Evolutionary conservation across 2,113 vertebrate species (phyloP).

Genomic region (Macaca nemestrina): DNA sequence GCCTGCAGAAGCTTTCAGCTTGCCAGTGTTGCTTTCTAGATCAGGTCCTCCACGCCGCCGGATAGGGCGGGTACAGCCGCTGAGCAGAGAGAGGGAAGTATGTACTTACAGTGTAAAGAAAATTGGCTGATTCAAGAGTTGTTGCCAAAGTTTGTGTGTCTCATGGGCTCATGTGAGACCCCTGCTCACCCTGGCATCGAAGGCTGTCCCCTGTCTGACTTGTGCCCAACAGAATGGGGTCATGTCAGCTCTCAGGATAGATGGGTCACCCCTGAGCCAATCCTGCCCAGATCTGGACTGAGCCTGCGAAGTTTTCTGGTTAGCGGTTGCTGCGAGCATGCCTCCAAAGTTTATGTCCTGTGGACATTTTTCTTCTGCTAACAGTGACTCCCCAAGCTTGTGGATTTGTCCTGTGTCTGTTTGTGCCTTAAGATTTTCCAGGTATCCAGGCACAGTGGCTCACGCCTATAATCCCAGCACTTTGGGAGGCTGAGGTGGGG

Average conservation of each 20-base stretch:
- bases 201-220: background rate
- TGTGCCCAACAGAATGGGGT: background rate
- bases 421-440: background rate
- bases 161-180: background rate
- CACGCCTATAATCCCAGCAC: too few species aligned
- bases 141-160: fast-evolving
- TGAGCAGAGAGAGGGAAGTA: background rate
- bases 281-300: background rate
- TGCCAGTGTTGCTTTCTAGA: slow-evolving; percentile 40
- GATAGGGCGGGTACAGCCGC: background rate
- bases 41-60: background rate
- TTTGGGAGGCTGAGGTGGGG: too few species aligned
- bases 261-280: background rate
- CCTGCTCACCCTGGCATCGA: fast-evolving
- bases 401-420: background rate
- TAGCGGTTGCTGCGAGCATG: background rate
- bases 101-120: fast-evolving
- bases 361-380: background rate
- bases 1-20: background rate
- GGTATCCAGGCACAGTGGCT: background rate
- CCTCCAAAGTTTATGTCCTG: background rate
- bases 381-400: background rate
- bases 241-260: background rate
- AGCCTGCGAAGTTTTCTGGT: background rate
- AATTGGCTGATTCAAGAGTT: background rate